Base-by-base conservation (phyloP, 2,888 invertebrate species). In the Ecliptopera silaceata region DNA sequence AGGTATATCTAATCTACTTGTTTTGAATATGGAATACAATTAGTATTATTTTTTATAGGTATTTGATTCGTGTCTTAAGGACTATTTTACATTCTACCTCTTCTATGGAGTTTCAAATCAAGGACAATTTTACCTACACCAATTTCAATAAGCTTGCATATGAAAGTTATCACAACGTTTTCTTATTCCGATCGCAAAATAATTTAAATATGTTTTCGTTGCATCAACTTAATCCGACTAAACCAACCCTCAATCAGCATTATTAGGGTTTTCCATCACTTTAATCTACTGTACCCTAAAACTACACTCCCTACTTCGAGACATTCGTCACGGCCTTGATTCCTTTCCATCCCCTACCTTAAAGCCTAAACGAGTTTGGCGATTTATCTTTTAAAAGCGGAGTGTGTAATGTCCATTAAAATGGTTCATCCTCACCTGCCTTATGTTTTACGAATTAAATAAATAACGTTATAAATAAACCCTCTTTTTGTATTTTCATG, bases 271-370 rank as follows among this genome's bases (percentile, higher is more conserved):
- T 5, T 34, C 42, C 6, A 29, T 26, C 10, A 13, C 3, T 42
- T 42, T 44, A 11, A 1, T 10, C 11, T 3, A 41, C 18, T 15
- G 8, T 13, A 55, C 57, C 52, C 52, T 34, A 52, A 56, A 38
- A 43, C 32, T 29, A 10, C 38, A 36, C 46, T 47, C 67, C 68
- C 67, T 63, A 58, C 49, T 22, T 17, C 32, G 18, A n/a, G 39
- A 56, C 51, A 45, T 52, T 56, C 98, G 89, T 99, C 98, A 63
- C 95, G 94, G 60, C 95, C 84, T 95, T 77, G 78, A 71, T 66
- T 80, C 75, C 77, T 75, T 46, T 69, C 61, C 71, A 77, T 72
- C 77, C 80, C 79, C 79, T 73, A 61, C 67, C 29, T 72, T 66
- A 57, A 77, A 76, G 74, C 76, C 68, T 75, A 78, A 79, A 75